These are phyloP conservation scores for Malthinus seriepunctatus DNA, from an alignment of 2,888 invertebrate genomes.

Conservation along the genomic window DNA sequence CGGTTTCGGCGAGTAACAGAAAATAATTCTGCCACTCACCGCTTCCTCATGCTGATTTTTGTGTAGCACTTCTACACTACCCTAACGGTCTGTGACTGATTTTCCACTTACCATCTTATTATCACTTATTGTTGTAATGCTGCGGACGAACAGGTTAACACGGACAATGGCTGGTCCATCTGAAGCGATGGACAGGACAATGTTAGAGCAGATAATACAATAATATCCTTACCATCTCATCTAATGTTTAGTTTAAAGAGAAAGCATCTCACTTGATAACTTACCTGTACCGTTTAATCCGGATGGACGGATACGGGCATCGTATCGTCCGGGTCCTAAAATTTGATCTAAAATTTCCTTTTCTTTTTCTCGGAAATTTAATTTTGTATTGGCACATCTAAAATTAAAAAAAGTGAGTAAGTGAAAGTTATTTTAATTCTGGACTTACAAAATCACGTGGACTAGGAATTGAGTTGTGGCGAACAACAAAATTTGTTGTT, in stretches of 20 bases:
- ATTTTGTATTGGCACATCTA: constrained; percentile 79
- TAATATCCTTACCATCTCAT: constrained; percentile 15
- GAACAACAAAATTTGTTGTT: constrained; percentile 48
- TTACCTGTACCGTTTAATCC: constrained; percentile 94
- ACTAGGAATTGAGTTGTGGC: constrained; percentile 51
- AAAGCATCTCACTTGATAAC: constrained; percentile 40
- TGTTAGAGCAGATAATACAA: no score
- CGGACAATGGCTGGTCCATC: constrained; percentile 96
- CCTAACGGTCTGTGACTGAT: constrained; percentile 47
- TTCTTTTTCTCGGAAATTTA: constrained; percentile 93
- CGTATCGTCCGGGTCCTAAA: constrained; percentile 87
- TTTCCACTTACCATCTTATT: constrained; percentile 95
- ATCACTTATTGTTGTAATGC: constrained; percentile 98
- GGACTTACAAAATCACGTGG: constrained; percentile 58
- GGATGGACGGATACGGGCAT: constrained; percentile 89
- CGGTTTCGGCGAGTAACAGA: constrained; percentile 39
- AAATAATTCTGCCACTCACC: constrained; percentile 34
- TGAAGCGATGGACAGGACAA: constrained; percentile 58
- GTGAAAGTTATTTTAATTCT: constrained; percentile 3
- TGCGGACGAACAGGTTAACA: constrained; percentile 97
- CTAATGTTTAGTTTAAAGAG: constrained; percentile 25
- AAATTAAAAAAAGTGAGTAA: constrained; percentile 9
- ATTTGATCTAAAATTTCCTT: constrained; percentile 93
- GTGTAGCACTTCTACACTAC: constrained; percentile 51
- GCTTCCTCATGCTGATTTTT: constrained; percentile 49